A percentile compares a stretch with the other conserved stretches of the same genome.
These are phyloP conservation scores for Oscheius sp. DNA, from an alignment of 2,888 invertebrate genomes.

Conservation along the genomic window DNA sequence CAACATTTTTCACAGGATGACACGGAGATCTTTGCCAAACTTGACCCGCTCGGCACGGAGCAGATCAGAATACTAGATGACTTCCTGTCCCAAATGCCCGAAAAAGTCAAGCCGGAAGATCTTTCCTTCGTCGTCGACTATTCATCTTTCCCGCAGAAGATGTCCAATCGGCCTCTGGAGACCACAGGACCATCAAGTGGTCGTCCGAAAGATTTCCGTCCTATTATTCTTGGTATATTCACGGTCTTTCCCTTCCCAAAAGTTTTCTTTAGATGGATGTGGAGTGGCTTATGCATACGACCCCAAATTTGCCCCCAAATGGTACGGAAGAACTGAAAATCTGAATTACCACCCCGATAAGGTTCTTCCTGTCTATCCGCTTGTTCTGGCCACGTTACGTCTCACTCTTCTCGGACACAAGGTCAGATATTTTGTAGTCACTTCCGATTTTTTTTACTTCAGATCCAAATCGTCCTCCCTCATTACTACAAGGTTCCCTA, in stretches of 20 bases:
- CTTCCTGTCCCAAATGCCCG: no score
- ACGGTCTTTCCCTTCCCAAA: not conserved
- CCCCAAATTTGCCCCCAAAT: not conserved
- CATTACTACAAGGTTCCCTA: conserved; percentile 12
- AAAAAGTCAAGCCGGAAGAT: no score
- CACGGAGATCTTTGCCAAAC: no score
- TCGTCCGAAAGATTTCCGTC: no score
- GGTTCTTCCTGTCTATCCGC: conserved; percentile 17
- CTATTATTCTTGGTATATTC: no score
- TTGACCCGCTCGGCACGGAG: no score
- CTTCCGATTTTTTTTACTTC: not conserved
- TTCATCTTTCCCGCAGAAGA: no score
- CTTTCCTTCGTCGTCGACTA: no score
- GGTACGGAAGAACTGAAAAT: not conserved
- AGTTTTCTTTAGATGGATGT: conserved; percentile 14
- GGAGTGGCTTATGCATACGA: not conserved
- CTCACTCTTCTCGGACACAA: conserved; percentile 23
- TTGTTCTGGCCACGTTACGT: not conserved
- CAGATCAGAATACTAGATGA: no score
- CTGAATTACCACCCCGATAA: not conserved
- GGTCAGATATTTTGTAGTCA: not conserved
- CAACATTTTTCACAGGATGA: no score
- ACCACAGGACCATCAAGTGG: no score
- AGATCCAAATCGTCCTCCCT: conserved; percentile 7
- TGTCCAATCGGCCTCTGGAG: no score